Base-by-base conservation (phyloP, 1,140 invertebrate genomes). In the Anagrus nilaparvatae region DNA sequence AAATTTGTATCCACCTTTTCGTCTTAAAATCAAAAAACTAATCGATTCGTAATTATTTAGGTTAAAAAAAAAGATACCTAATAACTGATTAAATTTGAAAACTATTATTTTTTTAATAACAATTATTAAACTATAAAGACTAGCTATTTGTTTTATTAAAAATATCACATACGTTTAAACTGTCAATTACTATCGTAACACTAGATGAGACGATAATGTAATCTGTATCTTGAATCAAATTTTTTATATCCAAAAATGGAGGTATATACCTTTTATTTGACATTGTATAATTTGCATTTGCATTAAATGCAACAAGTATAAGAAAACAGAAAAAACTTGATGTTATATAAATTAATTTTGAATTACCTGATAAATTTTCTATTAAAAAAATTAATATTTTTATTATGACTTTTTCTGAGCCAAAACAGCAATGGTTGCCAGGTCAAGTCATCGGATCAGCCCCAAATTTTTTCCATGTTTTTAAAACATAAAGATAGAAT, bases 301-400 rank as follows among this genome's bases (percentile, higher is more conserved):
- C 51, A 25, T 31, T 55, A 19, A 54, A 57, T 12, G 47, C 39
- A 32, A 51, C 43, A 3, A 59, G 14, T 16, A 54, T 34, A 4
- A 56, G 7, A 50, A 49, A 59, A 6, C 48, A 48, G 17, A 54
- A 59, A 6, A 51, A 16, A 25, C 44, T 51, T n/a, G 51, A 54
- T 5, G 40, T 50, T 0, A 54, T 9, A 3, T 49, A 45, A 1
- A 59, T 38, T 17, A 54, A 44, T 32, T 44, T 53, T 2, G 48
- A 51, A 32, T 51, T 49, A 3, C 30, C 43, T 5, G 50, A 28
- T 18, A 48, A 39, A 21, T 40, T 13, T 1, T 12, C 13, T 4
- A 54, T 48, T 9, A 55, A n/a, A n/a, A n/a, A n/a, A n/a, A n/a
- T n/a, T n/a, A n/a, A n/a, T n/a, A n/a, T n/a, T n/a, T n/a, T n/a